These are phyloP conservation scores for Myiotriccus ornatus DNA, from an alignment of 2,797 vertebrate species.

Conservation along the genomic window DNA sequence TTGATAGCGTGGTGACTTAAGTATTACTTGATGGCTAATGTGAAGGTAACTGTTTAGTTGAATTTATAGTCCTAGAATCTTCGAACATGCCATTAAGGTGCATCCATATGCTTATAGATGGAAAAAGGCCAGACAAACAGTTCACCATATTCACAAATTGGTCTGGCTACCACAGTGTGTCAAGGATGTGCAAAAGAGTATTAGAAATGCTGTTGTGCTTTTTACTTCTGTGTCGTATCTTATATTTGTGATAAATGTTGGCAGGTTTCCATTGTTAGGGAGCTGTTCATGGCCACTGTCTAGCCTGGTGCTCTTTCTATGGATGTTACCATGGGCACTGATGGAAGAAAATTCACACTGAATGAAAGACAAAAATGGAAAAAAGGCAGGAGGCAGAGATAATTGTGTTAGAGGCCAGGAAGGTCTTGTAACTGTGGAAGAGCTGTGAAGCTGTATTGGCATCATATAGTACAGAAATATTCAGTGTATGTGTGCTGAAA, in stretches of 20 bases:
- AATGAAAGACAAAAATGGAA: slow-evolving; percentile 25
- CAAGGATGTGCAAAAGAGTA: background rate
- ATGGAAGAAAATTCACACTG: slow-evolving; percentile 54
- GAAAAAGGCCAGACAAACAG: background rate
- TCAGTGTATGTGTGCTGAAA: background rate
- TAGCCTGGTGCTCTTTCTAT: slow-evolving; percentile 54
- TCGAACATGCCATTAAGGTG: background rate
- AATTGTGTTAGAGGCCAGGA: background rate
- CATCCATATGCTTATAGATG: background rate
- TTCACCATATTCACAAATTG: background rate
- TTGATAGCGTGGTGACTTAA: background rate
- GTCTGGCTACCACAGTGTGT: background rate
- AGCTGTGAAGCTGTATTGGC: background rate
- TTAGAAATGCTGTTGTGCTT: background rate
- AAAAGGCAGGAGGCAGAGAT: background rate
- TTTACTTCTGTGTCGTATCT: background rate
- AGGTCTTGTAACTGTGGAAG: background rate
- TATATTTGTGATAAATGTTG: slow-evolving; percentile 29
- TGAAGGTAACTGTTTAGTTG: background rate
- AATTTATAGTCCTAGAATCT: background rate
- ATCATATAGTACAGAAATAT: background rate
- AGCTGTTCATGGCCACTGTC: slow-evolving; percentile 4
- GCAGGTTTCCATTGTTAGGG: slow-evolving; percentile 24
- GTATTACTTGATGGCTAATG: background rate
- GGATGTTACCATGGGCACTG: slow-evolving; percentile 73